These are phyloP conservation scores for Naso thynnoides DNA, from an alignment of 2,797 vertebrate genomes.

Conservation along the genomic window DNA sequence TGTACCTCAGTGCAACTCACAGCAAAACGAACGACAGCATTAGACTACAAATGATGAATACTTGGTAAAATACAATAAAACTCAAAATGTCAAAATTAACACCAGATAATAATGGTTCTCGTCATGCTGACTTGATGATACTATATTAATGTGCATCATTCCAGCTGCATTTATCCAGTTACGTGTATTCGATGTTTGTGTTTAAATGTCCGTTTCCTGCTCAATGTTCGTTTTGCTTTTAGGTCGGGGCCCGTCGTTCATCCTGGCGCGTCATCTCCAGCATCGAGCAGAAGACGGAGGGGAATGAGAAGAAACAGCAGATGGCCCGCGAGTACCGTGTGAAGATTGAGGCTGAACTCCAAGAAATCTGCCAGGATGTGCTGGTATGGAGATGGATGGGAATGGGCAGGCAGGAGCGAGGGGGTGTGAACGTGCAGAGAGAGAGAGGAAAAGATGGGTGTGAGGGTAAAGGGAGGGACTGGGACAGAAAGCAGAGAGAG, in stretches of 20 bases:
- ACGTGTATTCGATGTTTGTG: neutral
- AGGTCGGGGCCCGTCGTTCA: conserved; percentile 95
- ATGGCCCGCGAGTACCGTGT: conserved; percentile 95
- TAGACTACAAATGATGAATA: neutral
- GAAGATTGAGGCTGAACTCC: conserved; percentile 95
- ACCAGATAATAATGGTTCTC: no score
- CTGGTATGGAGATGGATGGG: conserved; percentile 85
- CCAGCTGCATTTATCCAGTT: neutral
- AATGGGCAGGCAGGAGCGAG: conserved; percentile 3
- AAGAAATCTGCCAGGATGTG: conserved; percentile 98
- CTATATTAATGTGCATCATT: no score
- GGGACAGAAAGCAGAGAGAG: neutral
- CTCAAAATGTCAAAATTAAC: no score
- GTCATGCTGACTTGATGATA: no score
- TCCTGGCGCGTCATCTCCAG: conserved; percentile 99
- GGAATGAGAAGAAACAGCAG: conserved; percentile 97
- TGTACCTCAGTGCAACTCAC: neutral
- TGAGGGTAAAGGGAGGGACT: no score
- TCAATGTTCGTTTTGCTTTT: neutral
- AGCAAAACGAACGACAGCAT: neutral
- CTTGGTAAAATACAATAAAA: neutral
- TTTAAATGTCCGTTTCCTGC: neutral
- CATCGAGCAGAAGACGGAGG: conserved; percentile 97
- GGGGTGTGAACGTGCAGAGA: conserved; percentile 4
- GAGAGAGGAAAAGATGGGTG: neutral